Conservation (phyloP, 1,140 invertebrate species). For the Leptonema lineaticorne region DNA sequence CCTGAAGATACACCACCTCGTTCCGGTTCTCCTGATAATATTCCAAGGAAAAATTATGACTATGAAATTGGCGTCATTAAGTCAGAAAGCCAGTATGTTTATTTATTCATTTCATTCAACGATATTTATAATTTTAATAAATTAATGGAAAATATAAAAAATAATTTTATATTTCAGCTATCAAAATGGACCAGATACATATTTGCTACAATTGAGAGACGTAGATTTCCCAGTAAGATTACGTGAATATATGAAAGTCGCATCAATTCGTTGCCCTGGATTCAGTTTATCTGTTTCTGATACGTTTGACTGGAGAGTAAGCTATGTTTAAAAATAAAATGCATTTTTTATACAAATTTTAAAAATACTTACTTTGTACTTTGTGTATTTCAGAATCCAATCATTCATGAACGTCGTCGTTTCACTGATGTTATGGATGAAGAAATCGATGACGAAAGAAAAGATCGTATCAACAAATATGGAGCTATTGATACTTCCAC, state of each 20-base stretch:
- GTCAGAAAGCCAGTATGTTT: slow-evolving; percentile 84
- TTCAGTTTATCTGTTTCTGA: slow-evolving; percentile 65
- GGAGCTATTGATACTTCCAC: slow-evolving; percentile 68
- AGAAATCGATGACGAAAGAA: slow-evolving; percentile 89
- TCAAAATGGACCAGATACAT: slow-evolving; percentile 94
- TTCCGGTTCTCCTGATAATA: slow-evolving; percentile 52
- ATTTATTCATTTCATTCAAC: not conserved
- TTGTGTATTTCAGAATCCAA: slow-evolving; percentile 65
- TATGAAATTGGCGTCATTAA: slow-evolving; percentile 79
- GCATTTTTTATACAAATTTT: slow-evolving; percentile 3
- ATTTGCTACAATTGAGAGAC: slow-evolving; percentile 88
- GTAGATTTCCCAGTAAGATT: slow-evolving; percentile 88
- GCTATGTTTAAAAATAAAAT: slow-evolving; percentile 42
- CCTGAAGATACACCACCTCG: slow-evolving; percentile 66
- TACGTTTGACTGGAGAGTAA: slow-evolving; percentile 75
- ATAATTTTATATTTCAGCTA: slow-evolving; percentile 63
- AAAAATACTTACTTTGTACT: not conserved
- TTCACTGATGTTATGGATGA: slow-evolving; percentile 96
- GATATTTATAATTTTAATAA: not conserved
- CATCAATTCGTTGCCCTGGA: slow-evolving; percentile 70
- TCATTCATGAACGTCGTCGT: slow-evolving; percentile 83
- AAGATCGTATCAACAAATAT: slow-evolving; percentile 76
- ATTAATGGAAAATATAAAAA: not conserved
- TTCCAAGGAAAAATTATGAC: slow-evolving; percentile 68
- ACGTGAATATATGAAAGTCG: slow-evolving; percentile 91